Percentiles rank a stretch among this genome's conserved stretches.
Evolutionary conservation across 1,140 invertebrate genomes (phyloP).

Genomic region (Trichoplusia ni): DNA sequence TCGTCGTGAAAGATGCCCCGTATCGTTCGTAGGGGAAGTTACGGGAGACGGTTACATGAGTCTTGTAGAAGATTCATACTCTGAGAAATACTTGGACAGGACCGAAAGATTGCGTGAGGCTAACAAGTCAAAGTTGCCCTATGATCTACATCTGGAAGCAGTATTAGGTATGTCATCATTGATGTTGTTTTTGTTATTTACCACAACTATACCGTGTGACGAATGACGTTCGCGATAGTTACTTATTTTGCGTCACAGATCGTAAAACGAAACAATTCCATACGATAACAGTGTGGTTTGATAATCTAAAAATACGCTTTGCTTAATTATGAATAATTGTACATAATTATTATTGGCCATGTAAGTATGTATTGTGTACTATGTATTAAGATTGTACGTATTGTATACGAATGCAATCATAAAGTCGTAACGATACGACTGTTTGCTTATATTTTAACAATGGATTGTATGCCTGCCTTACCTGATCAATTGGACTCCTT

Average conservation of each 20-base stretch:
- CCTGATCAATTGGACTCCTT: too few relatives aligned
- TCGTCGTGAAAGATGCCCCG: constrained; percentile 93
- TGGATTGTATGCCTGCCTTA: too few relatives aligned
- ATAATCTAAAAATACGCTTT: too few relatives aligned
- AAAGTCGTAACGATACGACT: too few relatives aligned
- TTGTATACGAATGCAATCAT: too few relatives aligned
- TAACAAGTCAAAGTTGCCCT: constrained; percentile 75
- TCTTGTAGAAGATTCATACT: constrained; percentile 85
- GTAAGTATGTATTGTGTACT: too few relatives aligned
- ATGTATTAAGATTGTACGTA: too few relatives aligned
- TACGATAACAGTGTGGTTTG: too few relatives aligned
- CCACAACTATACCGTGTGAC: neutral
- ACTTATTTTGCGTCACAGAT: constrained; percentile 14
- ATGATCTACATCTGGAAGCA: constrained; percentile 94
- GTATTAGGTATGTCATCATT: constrained; percentile 84
- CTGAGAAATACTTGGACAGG: constrained; percentile 66
- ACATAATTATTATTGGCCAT: too few relatives aligned
- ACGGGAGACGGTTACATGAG: constrained; percentile 93
- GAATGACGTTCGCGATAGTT: constrained; percentile 4
- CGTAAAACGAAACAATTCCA: neutral
- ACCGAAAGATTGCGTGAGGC: constrained; percentile 49
- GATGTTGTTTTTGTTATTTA: neutral
- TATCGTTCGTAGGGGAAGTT: constrained; percentile 96
- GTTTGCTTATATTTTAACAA: too few relatives aligned
- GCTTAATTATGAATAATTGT: too few relatives aligned